A percentile compares a stretch with the other conserved stretches of the same genome.
Evolutionary conservation across 2,888 invertebrate species (phyloP).

Genomic region (Rhogogaster chlorosoma): DNA sequence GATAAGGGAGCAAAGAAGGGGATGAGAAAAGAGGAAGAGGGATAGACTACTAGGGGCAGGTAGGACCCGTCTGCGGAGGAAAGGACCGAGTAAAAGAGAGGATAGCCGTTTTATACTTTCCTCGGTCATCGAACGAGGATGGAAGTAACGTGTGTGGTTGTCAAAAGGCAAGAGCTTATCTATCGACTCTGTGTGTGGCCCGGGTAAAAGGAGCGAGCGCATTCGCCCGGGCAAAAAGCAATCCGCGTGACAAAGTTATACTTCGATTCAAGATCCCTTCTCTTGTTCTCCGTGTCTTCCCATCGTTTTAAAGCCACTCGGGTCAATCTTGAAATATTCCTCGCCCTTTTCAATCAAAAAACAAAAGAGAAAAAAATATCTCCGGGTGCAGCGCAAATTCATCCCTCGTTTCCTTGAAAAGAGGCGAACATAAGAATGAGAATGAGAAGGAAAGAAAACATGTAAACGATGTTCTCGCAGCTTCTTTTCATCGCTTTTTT

Average conservation of each 20-base stretch:
- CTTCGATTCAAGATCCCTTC: slow-evolving; percentile 62
- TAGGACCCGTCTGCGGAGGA: background rate
- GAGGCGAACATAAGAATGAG: background rate
- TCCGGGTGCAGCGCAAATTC: background rate
- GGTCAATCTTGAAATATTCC: slow-evolving; percentile 38
- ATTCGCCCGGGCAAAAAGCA: slow-evolving; percentile 62
- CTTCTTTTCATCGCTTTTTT: background rate
- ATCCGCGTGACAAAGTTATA: slow-evolving; percentile 68
- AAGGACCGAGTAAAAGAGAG: slow-evolving; percentile 38
- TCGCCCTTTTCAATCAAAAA: slow-evolving; percentile 24
- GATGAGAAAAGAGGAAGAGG: slow-evolving; percentile 25
- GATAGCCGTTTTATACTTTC: background rate
- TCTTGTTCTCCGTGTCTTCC: slow-evolving; percentile 32
- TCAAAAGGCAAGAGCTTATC: slow-evolving; percentile 63
- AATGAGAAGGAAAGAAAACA: background rate
- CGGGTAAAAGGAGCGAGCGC: slow-evolving; percentile 35
- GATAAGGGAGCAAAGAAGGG: background rate
- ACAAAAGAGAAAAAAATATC: too few species aligned
- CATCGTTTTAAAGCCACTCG: slow-evolving; percentile 18
- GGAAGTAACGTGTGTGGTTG: slow-evolving; percentile 56
- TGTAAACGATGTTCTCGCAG: background rate
- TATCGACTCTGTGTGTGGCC: slow-evolving; percentile 60
- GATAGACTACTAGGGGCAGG: background rate
- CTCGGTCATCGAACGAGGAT: slow-evolving; percentile 37
- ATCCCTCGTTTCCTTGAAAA: background rate